Conservation (phyloP, 2,888 invertebrate genomes). For the Stenurella melanura region DNA sequence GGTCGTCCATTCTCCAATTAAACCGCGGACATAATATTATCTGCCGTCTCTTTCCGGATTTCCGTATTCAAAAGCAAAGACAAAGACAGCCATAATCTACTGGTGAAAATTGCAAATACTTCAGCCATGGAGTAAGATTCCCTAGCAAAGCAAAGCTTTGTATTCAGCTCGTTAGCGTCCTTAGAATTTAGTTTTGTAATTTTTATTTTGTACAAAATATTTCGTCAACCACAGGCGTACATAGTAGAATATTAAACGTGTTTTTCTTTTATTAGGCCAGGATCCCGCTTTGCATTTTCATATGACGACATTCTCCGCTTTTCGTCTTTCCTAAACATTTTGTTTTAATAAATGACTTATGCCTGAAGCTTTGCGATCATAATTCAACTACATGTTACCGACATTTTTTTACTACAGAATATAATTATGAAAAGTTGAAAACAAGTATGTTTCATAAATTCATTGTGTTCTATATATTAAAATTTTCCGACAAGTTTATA, state of each 20-base stretch:
- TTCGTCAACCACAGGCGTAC: constrained; percentile 21
- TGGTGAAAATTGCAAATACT: constrained; percentile 25
- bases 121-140: constrained; percentile 23
- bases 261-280: not conserved
- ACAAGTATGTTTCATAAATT: no score
- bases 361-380: no score
- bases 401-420: no score
- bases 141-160: constrained; percentile 26
- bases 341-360: not conserved
- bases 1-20: constrained; percentile 27
- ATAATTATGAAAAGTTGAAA: no score
- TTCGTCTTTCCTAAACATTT: not conserved
- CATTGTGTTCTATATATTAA: no score
- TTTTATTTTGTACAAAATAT: constrained; percentile 27
- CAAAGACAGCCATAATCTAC: constrained; percentile 14
- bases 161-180: constrained; percentile 34
- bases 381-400: no score
- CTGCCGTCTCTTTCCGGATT: not conserved
- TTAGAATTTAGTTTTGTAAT: constrained; percentile 27
- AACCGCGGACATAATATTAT: constrained; percentile 15
- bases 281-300: no score
- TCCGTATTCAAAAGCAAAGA: not conserved
- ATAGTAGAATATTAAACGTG: constrained; percentile 11
- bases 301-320: not conserved
- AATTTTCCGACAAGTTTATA: no score